Percentiles rank a stretch among this genome's conserved stretches.
These are phyloP conservation scores for Sorex maritimensis DNA, from an alignment of 2,797 vertebrate genomes.

Conservation along the genomic window DNA sequence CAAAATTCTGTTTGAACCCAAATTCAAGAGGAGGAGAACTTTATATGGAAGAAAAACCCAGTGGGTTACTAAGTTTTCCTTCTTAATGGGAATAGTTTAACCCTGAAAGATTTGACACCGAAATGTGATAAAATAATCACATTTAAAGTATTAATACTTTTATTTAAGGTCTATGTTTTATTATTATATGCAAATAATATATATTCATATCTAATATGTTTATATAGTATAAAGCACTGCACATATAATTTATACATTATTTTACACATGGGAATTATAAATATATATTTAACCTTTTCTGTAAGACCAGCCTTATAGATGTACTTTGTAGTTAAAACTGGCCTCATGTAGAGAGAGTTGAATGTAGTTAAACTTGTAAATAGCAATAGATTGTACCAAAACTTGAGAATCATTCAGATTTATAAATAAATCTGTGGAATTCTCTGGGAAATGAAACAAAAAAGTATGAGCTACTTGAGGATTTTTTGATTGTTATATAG, in stretches of 20 bases:
- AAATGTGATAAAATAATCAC: conserved; percentile 22
- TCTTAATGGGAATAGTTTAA: conserved; percentile 17
- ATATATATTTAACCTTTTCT: no score
- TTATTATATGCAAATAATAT: no score
- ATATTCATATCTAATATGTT: no score
- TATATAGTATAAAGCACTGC: no score
- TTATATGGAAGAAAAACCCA: background rate
- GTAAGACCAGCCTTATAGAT: background rate
- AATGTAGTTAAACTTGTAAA: background rate
- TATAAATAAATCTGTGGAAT: conserved; percentile 39
- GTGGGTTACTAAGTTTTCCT: background rate
- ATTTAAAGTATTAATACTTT: background rate
- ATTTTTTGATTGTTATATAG: conserved; percentile 51
- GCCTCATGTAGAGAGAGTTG: background rate
- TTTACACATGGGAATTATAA: no score
- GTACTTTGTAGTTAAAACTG: conserved; percentile 28
- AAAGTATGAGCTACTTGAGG: conserved; percentile 29
- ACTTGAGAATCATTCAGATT: conserved; percentile 21
- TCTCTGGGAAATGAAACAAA: background rate
- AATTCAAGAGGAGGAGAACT: background rate
- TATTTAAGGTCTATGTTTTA: background rate
- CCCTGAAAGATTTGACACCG: background rate
- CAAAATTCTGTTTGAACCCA: background rate
- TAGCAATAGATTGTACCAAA: conserved; percentile 6
- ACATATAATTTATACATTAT: no score